Base-by-base conservation (phyloP, 2,113 vertebrate species). In the Malurus elegans region DNA sequence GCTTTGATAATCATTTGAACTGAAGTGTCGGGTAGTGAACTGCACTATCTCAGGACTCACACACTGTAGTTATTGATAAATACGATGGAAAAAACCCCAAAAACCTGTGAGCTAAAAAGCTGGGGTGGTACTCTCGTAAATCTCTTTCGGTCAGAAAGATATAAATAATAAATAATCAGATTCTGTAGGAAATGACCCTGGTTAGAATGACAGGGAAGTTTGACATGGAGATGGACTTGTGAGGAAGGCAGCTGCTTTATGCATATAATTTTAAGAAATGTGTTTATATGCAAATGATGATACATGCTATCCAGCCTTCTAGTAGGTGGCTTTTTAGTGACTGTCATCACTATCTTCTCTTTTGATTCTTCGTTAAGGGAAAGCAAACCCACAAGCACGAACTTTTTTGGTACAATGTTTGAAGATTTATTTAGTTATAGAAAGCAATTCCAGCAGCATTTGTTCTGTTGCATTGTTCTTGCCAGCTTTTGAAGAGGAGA, bases 291-390 rank as follows among this genome's bases (percentile, higher is more conserved):
- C 57, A 91, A 93, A 92, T 93, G 20, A 29, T 32, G n/a, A 38
- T 45, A 66, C 23, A 32, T 82, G 81, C 36, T 88, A 40, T 82
- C 50, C 78, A 92, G 69, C 66, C 93, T 92, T 88, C 79, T 76
- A 78, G 93, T 90, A 86, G 92, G 95, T 95, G 94, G 0, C 8
- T 76, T 92, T 91, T 94, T 81, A 48, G 87, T 65, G 66, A 92
- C 92, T 94, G 87, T 95, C 94, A 96, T 94, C 79, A 73, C 94
- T 73, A 34, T 92, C 90, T 79, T 92, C 83, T 88, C 76, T 92
- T 78, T 73, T 83, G 83, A 47, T 88, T 79, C 62, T 88, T 95
- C 87, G 89, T 89, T 85, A 92, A 88, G 42, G 48, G 75, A 88
- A 92, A 95, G 84, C 93, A 96, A 96, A 69, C 94, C 91, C 94